Evolutionary conservation across 1,140 invertebrate species (phyloP), one percentile per base, ranked within the genome.

Genomic region (Araneus ventricosus): DNA sequence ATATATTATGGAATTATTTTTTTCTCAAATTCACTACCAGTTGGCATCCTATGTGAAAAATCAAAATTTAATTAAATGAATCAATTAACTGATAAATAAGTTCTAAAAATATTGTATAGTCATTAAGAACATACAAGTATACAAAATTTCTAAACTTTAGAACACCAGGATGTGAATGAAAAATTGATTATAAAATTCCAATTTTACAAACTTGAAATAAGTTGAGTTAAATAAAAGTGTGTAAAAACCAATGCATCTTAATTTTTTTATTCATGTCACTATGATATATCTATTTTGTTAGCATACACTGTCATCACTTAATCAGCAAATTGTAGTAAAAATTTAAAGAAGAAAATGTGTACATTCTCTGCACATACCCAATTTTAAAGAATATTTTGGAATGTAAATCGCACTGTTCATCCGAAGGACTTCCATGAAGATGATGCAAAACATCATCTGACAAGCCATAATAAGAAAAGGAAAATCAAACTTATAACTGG

Each of bases 391-490:
- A 82, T 92, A 92, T 70, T 86, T 92, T 34, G 90, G 80, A 22
- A 92, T 70, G 45, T 86, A 24, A 37, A 57, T 10, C 37, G 70
- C 4, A n/a, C 24, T 24, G 22, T 41, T 24, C 3, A 94, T 91
- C 27, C 94, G 93, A 10, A 95, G 87, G 0, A 94, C 24, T 89
- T 95, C 95, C 79, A 96, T 90, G 34, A 95, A 90, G 6, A 94
- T 39, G 45, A 96, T 95, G 24, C 95, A 95, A 80, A 95, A 94
- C 4, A 95, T 61, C 96, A 96, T 96, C 90, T 95, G 96, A 34
- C 95, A 94, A 20, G 95, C 94, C 95, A 96, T 95, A 67, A 96
- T 95, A 63, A 95, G 95, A 37, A 96, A 95, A 22, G 96, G 96
- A 93, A 94, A 96, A 93, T 96, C 95, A 94, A 96, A 96, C 10